Evolutionary conservation across 2,113 vertebrate genomes (phyloP).

Genomic region (Nycticebus coucang): DNA sequence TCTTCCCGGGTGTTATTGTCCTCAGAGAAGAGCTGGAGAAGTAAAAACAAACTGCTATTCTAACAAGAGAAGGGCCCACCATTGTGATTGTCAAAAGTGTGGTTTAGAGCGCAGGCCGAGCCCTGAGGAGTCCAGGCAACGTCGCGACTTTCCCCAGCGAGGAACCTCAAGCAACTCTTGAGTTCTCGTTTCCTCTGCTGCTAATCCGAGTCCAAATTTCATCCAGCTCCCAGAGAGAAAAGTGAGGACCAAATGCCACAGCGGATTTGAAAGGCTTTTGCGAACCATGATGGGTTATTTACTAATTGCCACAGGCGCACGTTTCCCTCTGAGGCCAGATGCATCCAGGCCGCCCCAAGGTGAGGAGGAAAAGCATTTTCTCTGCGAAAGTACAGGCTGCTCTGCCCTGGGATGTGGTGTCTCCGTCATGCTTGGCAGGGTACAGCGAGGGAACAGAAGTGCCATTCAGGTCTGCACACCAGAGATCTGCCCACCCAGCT

Average conservation of each 20-base stretch:
- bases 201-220: background rate
- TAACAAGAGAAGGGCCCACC: background rate
- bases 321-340: background rate
- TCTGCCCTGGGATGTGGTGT: background rate
- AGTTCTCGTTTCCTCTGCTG: background rate
- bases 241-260: background rate
- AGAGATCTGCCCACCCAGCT: background rate
- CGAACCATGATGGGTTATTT: background rate
- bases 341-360: fast-evolving
- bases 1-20: background rate
- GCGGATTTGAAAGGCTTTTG: background rate
- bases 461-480: slow-evolving; percentile 18
- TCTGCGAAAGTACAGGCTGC: background rate
- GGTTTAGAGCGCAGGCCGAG: background rate
- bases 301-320: background rate
- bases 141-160: background rate
- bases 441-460: background rate
- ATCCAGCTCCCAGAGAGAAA: background rate
- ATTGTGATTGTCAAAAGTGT: background rate
- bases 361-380: background rate
- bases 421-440: background rate
- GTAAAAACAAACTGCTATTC: background rate
- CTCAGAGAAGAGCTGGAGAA: background rate
- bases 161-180: too few relatives aligned
- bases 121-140: background rate